These are phyloP conservation scores for Erebia palarica DNA, from an alignment of 2,888 invertebrate species.

Conservation along the genomic window DNA sequence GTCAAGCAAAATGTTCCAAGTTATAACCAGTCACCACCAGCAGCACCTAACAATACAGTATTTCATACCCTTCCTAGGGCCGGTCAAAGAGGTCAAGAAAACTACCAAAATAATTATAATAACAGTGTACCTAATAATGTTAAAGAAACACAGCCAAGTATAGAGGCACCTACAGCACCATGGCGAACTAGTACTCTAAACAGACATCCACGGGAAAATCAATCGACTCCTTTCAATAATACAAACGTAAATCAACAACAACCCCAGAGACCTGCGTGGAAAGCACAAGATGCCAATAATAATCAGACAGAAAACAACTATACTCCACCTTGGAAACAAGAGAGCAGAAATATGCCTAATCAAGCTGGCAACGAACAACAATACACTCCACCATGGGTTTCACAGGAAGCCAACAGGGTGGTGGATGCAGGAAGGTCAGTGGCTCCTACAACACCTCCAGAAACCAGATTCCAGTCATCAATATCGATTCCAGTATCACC, in stretches of 20 bases:
- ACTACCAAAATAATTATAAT: conserved; percentile 45
- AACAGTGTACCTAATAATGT: conserved; percentile 59
- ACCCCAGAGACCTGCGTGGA: conserved; percentile 65
- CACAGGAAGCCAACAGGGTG: conserved; percentile 58
- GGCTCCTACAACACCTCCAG: conserved; percentile 55
- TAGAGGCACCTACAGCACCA: conserved; percentile 55
- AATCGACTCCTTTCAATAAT: conserved; percentile 55
- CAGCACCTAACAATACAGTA: conserved; percentile 54
- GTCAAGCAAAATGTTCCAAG: conserved; percentile 58
- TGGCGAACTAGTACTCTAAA: conserved; percentile 72
- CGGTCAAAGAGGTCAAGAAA: conserved; percentile 62
- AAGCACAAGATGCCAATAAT: conserved; percentile 61
- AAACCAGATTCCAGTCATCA: conserved; percentile 72
- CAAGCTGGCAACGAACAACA: conserved; percentile 53
- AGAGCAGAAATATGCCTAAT: conserved; percentile 49
- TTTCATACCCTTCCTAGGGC: conserved; percentile 71
- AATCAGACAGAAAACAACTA: conserved; percentile 55
- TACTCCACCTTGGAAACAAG: conserved; percentile 65
- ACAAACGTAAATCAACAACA: conserved; percentile 57
- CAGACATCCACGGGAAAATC: conserved; percentile 59
- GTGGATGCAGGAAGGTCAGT: conserved; percentile 50
- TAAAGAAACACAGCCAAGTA: conserved; percentile 51
- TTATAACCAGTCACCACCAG: conserved; percentile 58
- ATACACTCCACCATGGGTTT: conserved; percentile 61
- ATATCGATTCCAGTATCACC: conserved; percentile 77